Conservation (phyloP, 2,797 vertebrate species). For the Amphiprion clarkii region DNA sequence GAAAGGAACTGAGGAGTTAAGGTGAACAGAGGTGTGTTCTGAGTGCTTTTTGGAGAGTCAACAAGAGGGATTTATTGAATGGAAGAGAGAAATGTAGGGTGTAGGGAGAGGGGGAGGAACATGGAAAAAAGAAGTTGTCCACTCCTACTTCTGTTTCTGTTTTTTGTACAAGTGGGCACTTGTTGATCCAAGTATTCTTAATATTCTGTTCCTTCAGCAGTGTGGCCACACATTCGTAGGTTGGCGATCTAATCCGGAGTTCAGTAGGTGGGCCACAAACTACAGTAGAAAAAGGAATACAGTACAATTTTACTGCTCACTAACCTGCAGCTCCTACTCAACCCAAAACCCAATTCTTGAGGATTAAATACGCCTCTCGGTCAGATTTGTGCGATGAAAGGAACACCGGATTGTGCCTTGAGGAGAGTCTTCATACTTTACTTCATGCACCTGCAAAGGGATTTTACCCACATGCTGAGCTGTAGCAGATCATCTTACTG, state of each 20-base stretch:
- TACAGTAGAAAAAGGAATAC: background rate
- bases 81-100: slow-evolving; percentile 3
- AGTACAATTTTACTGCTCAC: background rate
- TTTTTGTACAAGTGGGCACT: slow-evolving; percentile 23
- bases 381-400: background rate
- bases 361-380: background rate
- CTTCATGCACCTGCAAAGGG: slow-evolving; percentile 5
- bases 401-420: background rate
- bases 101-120: background rate
- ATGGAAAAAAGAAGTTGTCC: slow-evolving; percentile 10
- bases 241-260: slow-evolving; percentile 4
- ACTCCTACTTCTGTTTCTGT: slow-evolving; percentile 2
- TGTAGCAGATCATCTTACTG: slow-evolving; percentile 42
- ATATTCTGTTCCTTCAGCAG: slow-evolving; percentile 1
- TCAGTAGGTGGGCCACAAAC: slow-evolving; percentile 18
- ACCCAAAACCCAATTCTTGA: background rate
- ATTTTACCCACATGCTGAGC: slow-evolving; percentile 28
- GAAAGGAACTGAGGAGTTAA: slow-evolving; percentile 33
- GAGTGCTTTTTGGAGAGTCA: slow-evolving; percentile 49
- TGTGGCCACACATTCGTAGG: background rate
- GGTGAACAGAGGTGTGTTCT: slow-evolving; percentile 43
- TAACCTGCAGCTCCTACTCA: slow-evolving; percentile 1
- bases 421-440: background rate
- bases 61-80: slow-evolving; percentile 22
- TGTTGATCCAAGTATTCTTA: slow-evolving; percentile 48